Evolutionary conservation across 1,140 invertebrate genomes (phyloP).

Genomic region (Bicyclus anynana): DNA sequence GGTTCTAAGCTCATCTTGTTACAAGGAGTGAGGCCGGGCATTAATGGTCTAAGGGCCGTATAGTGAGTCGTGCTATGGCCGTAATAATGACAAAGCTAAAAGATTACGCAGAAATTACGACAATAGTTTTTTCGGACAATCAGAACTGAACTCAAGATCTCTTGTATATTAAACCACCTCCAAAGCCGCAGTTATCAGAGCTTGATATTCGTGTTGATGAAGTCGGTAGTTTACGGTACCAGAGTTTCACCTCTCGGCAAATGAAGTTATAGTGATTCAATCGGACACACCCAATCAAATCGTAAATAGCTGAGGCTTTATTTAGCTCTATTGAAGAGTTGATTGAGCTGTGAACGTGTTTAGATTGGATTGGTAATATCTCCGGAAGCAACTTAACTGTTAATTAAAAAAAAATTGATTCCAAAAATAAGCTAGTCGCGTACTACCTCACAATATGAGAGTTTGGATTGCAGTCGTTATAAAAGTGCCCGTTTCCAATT

Average conservation of each 20-base stretch:
- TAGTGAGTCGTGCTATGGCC: too few species aligned
- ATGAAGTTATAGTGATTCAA: neutral
- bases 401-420: constrained; percentile 2
- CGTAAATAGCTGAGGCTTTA: neutral
- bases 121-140: too few species aligned
- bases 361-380: constrained; percentile 10
- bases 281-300: neutral
- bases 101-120: too few species aligned
- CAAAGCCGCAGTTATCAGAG: too few species aligned
- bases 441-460: neutral
- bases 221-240: neutral
- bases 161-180: too few species aligned
- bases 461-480: neutral
- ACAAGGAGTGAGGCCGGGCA: too few species aligned
- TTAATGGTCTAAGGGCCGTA: too few species aligned
- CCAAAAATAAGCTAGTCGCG: neutral
- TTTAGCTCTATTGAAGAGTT: neutral
- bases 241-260: neutral
- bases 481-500: neutral
- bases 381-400: constrained; percentile 10
- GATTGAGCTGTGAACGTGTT: constrained; percentile 17
- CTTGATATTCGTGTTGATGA: too few species aligned
- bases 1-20: too few species aligned
- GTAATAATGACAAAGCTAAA: too few species aligned
- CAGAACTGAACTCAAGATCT: too few species aligned